Evolutionary conservation across 1,140 invertebrate genomes (phyloP).

Genomic region (Lepidurus apus): DNA sequence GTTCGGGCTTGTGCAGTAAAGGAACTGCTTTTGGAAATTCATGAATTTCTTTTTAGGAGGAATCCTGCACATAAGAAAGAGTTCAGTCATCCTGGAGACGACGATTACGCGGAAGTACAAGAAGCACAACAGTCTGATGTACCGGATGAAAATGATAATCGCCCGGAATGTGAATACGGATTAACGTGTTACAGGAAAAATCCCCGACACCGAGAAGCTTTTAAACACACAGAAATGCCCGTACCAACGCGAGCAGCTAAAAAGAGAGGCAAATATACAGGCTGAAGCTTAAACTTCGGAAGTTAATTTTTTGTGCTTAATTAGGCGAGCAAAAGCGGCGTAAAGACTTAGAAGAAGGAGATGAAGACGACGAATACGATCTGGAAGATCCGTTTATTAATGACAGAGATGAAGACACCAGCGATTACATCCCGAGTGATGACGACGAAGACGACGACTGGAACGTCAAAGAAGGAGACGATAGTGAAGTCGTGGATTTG

Average conservation of each 20-base stretch:
- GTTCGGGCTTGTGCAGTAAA: too few relatives aligned
- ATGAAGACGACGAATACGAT: slow-evolving; percentile 25
- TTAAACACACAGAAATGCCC: slow-evolving; percentile 45
- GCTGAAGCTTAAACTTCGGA: neutral
- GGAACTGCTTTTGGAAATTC: too few relatives aligned
- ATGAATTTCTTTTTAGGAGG: slow-evolving; percentile 39
- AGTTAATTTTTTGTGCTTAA: neutral
- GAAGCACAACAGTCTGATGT: slow-evolving; percentile 34
- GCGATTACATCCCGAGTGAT: neutral
- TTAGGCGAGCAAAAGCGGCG: neutral
- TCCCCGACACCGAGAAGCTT: slow-evolving; percentile 47
- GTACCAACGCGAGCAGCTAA: neutral
- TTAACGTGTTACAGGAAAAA: slow-evolving; percentile 51
- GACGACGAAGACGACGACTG: slow-evolving; percentile 27
- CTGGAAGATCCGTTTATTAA: slow-evolving; percentile 30
- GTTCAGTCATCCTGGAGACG: slow-evolving; percentile 48
- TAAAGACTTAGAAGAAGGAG: slow-evolving; percentile 24
- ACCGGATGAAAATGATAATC: slow-evolving; percentile 43
- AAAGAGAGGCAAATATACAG: neutral
- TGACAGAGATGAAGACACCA: slow-evolving; percentile 26
- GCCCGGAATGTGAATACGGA: slow-evolving; percentile 52
- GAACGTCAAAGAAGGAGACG: slow-evolving; percentile 28
- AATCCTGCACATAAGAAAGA: slow-evolving; percentile 45
- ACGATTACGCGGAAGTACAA: slow-evolving; percentile 46
- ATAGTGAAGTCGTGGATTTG: slow-evolving; percentile 28